These are phyloP conservation scores for Thereva unica DNA, from an alignment of 2,888 invertebrate genomes.

Conservation along the genomic window DNA sequence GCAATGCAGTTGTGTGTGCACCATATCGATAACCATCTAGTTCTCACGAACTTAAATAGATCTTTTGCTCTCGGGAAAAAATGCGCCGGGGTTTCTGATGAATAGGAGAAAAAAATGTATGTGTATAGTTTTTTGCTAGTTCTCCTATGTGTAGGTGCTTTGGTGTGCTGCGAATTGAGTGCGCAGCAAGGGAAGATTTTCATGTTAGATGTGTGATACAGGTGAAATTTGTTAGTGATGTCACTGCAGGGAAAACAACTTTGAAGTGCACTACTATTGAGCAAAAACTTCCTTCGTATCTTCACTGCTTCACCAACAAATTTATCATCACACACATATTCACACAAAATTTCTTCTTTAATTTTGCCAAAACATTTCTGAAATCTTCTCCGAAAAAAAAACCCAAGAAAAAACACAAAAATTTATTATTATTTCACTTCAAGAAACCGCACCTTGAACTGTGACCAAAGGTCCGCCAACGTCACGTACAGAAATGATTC, in stretches of 20 bases:
- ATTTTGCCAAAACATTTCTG: constrained; percentile 14
- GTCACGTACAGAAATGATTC: constrained; percentile 12
- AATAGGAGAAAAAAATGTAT: too few relatives aligned
- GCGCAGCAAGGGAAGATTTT: too few relatives aligned
- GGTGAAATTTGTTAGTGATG: too few relatives aligned
- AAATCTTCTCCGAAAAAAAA: not conserved
- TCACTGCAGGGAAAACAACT: not conserved
- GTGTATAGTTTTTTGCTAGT: too few relatives aligned
- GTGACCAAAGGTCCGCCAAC: constrained; percentile 18
- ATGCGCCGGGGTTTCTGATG: too few relatives aligned
- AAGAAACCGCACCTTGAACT: constrained; percentile 10
- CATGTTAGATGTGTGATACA: too few relatives aligned
- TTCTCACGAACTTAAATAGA: constrained; percentile 41
- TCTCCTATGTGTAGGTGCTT: too few relatives aligned
- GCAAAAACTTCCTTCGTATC: too few relatives aligned
- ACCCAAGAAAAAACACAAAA: not conserved
- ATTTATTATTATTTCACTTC: not conserved
- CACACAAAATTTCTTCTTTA: too few relatives aligned
- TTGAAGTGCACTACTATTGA: not conserved
- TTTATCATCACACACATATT: not conserved
- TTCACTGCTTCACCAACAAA: not conserved
- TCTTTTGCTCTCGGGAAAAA: not conserved
- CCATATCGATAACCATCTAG: constrained; percentile 41
- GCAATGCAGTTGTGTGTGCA: constrained; percentile 35
- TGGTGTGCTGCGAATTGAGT: too few relatives aligned